phyloP scores from a whole-genome alignment of 2,797 vertebrate genomes.

The Danio tinwini region DNA sequence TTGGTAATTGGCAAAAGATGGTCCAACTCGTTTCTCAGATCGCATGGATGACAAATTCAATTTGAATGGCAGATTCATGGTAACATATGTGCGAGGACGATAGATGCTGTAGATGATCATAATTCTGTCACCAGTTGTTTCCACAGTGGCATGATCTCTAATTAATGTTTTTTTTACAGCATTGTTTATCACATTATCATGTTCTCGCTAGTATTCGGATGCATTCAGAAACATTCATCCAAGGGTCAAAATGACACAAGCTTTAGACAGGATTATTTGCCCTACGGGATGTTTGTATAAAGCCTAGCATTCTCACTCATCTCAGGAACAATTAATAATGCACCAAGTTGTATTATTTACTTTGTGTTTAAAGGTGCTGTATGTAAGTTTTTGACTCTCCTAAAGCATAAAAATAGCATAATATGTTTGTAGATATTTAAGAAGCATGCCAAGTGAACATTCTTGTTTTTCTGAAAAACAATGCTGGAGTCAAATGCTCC shows the following conservation, averaged over 20 bases:
- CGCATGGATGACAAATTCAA: constrained; percentile 41
- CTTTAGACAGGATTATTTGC: background rate
- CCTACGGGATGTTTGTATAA: too few species aligned
- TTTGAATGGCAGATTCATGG: constrained; percentile 52
- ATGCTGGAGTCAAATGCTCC: too few species aligned
- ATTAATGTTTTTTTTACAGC: constrained; percentile 34
- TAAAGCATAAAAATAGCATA: too few species aligned
- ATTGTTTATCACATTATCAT: constrained; percentile 31
- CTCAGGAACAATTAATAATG: background rate
- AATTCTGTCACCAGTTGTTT: constrained; percentile 36
- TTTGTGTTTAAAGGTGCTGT: background rate
- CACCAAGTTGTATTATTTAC: background rate
- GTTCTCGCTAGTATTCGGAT: constrained; percentile 19
- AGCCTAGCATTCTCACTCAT: background rate
- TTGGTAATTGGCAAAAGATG: constrained; percentile 52
- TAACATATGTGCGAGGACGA: constrained; percentile 49
- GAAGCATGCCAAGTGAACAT: too few species aligned
- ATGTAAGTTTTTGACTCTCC: too few species aligned
- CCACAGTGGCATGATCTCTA: constrained; percentile 18
- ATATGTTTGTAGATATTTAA: too few species aligned
- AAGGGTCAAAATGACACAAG: constrained; percentile 3
- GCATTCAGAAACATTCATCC: background rate
- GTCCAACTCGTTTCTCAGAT: constrained; percentile 46
- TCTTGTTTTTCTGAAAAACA: too few species aligned
- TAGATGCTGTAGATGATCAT: constrained; percentile 31